phyloP scores from a whole-genome alignment of 2,888 invertebrate genomes.

The Agrochola lota region DNA sequence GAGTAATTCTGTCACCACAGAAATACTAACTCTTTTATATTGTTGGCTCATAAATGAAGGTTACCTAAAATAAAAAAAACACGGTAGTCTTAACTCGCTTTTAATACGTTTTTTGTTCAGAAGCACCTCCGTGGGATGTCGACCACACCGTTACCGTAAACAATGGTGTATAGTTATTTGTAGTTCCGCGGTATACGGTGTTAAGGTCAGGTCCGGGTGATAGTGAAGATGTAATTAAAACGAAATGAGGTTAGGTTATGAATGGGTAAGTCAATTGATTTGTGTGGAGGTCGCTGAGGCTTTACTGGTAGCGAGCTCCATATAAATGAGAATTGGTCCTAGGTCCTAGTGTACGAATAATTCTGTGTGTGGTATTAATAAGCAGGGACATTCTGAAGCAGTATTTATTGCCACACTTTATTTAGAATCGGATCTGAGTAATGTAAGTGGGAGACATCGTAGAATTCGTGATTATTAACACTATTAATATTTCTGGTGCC shows the following conservation, averaged over 20 bases:
- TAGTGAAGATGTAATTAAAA: conserved; percentile 37
- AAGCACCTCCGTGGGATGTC: conserved; percentile 54
- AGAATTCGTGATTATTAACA: not conserved
- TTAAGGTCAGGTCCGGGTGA: conserved; percentile 56
- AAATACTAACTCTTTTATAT: not conserved
- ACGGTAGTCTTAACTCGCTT: conserved; percentile 48
- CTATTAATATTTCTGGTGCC: not conserved
- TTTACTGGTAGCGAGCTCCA: not conserved
- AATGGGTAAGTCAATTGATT: not conserved
- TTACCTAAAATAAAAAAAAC: conserved; percentile 25
- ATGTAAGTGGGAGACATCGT: not conserved
- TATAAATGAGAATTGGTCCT: not conserved
- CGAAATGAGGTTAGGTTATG: conserved; percentile 30
- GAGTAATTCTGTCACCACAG: not conserved
- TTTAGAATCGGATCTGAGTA: not conserved
- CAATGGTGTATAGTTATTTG: conserved; percentile 39
- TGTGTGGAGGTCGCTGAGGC: not conserved
- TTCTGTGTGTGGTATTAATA: not conserved
- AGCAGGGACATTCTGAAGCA: not conserved
- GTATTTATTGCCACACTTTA: not conserved
- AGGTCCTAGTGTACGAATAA: not conserved
- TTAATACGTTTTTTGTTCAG: conserved; percentile 52
- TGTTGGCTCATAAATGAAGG: conserved; percentile 15
- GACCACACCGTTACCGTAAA: conserved; percentile 55
- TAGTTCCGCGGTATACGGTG: conserved; percentile 28